Evolutionary conservation across 2,888 invertebrate genomes (phyloP).

Genomic region (Chirona hameri): DNA sequence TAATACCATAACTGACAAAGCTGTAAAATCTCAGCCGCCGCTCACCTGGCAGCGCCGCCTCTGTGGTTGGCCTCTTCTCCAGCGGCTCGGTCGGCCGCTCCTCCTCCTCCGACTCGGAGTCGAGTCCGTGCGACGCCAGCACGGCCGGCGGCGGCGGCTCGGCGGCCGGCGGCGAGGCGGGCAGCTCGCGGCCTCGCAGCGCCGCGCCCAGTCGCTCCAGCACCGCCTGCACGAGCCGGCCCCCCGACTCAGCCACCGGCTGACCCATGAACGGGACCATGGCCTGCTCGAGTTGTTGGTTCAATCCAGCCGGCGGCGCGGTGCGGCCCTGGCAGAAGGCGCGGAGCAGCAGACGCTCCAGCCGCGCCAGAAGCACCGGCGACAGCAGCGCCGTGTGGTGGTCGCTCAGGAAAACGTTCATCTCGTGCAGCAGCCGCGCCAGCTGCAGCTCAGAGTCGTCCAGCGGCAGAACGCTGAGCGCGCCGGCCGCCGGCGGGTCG

Average conservation of each 20-base stretch:
- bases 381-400: conserved; percentile 5
- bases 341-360: conserved; percentile 10
- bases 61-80: not conserved
- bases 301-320: not conserved
- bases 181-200: conserved; percentile 1
- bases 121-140: not conserved
- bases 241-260: not conserved
- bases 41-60: too few species aligned
- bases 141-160: not conserved
- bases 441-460: conserved; percentile 9
- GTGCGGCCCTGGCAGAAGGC: not conserved
- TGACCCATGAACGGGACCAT: conserved; percentile 14
- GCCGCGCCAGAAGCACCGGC: not conserved
- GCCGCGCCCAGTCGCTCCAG: not conserved
- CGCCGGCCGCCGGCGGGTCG: not conserved
- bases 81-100: not conserved
- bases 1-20: too few species aligned
- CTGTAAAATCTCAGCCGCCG: too few species aligned
- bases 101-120: not conserved
- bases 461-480: not conserved
- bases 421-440: conserved; percentile 4
- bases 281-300: not conserved
- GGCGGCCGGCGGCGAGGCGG: conserved; percentile 2
- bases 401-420: conserved; percentile 10
- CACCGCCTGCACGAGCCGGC: conserved; percentile 5